Evolutionary conservation across 1,140 invertebrate genomes (phyloP).

Genomic region (Asobara japonica): DNA sequence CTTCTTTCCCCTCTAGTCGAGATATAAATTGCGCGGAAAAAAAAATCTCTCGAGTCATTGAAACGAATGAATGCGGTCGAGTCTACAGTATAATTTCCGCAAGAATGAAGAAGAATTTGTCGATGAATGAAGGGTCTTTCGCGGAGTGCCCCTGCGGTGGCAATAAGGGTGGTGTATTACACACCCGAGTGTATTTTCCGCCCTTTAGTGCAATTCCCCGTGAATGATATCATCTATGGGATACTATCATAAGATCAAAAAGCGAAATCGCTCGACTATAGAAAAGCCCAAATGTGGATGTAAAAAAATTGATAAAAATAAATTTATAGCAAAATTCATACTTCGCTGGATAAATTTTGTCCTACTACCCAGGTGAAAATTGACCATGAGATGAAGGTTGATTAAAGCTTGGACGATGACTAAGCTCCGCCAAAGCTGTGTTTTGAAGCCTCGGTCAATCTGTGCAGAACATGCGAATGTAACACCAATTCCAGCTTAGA

Average conservation of each 20-base stretch:
- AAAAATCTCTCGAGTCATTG: conserved; percentile 9
- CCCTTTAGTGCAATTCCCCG: neutral
- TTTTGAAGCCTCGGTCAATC: too few species aligned
- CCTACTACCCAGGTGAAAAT: too few species aligned
- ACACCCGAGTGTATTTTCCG: neutral
- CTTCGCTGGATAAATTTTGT: too few species aligned
- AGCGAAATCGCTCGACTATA: neutral
- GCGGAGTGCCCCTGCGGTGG: neutral
- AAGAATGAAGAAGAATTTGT: conserved; percentile 21
- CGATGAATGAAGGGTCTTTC: conserved; percentile 19
- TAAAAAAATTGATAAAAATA: too few species aligned
- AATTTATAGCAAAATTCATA: too few species aligned
- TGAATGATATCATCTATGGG: neutral
- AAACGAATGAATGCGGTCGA: conserved; percentile 19
- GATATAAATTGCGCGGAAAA: neutral
- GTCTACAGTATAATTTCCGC: conserved; percentile 3
- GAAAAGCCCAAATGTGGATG: neutral
- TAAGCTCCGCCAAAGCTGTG: too few species aligned
- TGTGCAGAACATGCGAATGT: too few species aligned
- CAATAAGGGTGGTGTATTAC: neutral
- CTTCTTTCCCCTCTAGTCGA: neutral
- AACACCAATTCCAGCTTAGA: too few species aligned
- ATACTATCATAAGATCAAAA: neutral
- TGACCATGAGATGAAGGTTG: too few species aligned
- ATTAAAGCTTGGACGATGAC: too few species aligned